These are phyloP conservation scores for Drosophila infuscata DNA, from an alignment of 2,888 invertebrate genomes.

Conservation along the genomic window DNA sequence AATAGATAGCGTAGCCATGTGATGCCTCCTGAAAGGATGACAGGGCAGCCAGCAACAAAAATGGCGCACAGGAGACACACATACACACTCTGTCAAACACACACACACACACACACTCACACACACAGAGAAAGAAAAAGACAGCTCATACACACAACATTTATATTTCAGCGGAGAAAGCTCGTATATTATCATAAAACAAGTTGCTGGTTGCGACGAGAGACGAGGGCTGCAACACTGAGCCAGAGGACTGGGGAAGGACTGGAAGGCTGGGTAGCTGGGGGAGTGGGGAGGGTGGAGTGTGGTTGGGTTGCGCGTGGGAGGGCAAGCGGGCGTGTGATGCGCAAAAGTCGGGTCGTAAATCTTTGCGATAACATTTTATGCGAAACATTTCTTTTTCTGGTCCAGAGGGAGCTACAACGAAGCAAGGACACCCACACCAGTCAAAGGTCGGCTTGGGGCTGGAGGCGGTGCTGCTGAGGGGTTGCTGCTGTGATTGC, in stretches of 20 bases:
- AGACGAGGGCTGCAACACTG: conserved; percentile 21
- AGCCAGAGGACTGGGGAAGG: conserved; percentile 5
- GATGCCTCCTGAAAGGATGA: conserved; percentile 61
- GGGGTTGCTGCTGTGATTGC: conserved; percentile 67
- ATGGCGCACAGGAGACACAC: conserved; percentile 70
- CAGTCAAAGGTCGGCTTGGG: conserved; percentile 11
- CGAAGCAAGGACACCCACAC: conserved; percentile 68
- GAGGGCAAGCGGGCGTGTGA: conserved; percentile 72
- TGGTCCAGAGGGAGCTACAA: conserved; percentile 73
- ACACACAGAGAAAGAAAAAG: conserved; percentile 32
- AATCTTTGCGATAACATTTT: conserved; percentile 86
- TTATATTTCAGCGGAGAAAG: conserved; percentile 85
- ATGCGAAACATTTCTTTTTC: conserved; percentile 85
- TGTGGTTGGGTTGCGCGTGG: conserved; percentile 36
- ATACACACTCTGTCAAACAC: conserved; percentile 20
- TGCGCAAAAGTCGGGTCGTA: conserved; percentile 86
- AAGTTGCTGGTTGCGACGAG: conserved; percentile 72
- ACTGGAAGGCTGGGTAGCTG: background rate
- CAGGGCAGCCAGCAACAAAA: conserved; percentile 61
- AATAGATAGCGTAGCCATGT: conserved; percentile 66
- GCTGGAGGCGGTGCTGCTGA: conserved; percentile 17
- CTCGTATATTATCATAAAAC: conserved; percentile 85
- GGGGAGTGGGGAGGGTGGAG: conserved; percentile 14
- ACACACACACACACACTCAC: conserved; percentile 30
- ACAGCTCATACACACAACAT: conserved; percentile 80